A percentile compares a stretch with the other conserved stretches of the same genome.
Evolutionary conservation across 2,888 invertebrate species (phyloP).

Genomic region (Actias luna): DNA sequence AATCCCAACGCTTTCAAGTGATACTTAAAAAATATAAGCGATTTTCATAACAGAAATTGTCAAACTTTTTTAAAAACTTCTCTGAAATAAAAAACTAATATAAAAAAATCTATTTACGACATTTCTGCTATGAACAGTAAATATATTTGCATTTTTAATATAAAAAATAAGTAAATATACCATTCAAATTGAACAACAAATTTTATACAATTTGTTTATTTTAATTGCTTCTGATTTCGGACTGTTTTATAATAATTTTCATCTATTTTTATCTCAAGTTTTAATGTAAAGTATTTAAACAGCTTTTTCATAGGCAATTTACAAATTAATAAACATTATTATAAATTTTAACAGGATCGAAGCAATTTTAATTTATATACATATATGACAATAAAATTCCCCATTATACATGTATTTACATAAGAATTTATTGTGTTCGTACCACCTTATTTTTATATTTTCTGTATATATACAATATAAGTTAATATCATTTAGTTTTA

Average conservation of each 20-base stretch:
- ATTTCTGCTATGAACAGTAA: neutral
- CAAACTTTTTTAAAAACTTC: neutral
- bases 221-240: neutral
- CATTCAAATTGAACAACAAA: neutral
- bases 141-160: neutral
- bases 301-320: neutral
- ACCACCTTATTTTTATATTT: neutral
- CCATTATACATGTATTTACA: too few relatives aligned
- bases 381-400: too few relatives aligned
- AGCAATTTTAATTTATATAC: too few relatives aligned
- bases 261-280: neutral
- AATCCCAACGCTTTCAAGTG: neutral
- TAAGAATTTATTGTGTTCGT: slow-evolving; percentile 1
- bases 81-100: neutral
- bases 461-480: slow-evolving; percentile 3
- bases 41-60: neutral
- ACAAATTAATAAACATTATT: neutral
- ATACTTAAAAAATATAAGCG: neutral
- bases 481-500: slow-evolving; percentile 24
- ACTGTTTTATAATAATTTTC: slow-evolving; percentile 9
- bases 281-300: too few relatives aligned
- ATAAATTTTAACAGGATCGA: too few relatives aligned
- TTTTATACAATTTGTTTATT: neutral
- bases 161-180: too few relatives aligned
- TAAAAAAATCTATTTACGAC: neutral